Evolutionary conservation across 2,888 invertebrate genomes (phyloP), one percentile per base, ranked within the genome.

Genomic region (Hartigia nigra): DNA sequence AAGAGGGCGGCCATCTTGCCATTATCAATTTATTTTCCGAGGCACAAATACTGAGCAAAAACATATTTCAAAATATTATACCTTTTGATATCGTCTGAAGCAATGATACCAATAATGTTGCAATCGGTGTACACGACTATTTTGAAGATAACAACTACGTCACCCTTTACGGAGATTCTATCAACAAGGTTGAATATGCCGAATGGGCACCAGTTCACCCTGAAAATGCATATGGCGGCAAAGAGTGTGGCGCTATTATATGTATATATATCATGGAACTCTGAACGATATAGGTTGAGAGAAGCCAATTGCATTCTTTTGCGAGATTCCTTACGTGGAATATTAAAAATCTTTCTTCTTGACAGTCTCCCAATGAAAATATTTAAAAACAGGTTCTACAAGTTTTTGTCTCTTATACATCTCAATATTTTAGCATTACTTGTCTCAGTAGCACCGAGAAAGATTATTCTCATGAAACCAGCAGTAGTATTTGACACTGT

Each of bases 1-100:
- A 55, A 34, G 77, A 77, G 34, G 77, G 77, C 14, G 77, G 77
- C 12, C 74, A 77, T 32, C 32, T 77, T 31, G 74, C 74, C 2
- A 77, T 77, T 32, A 39, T 77, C 55, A 77, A 77, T 39, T 77
- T 74, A 5, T 23, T 55, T 11, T 32, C 77, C 12, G 77, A 77
- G 69, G 72, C 77, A 14, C 55, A 74, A 14, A 39, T 23, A 14
- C 12, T 77, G 9, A 1, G n/a, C n/a, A n/a, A 31, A 31, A 69
- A 39, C 31, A 9, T 77, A 32, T 39, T 77, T 55, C 34, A 34
- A 34, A 74, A 31, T 12, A 72, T 39, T n/a, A 31, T 74, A 12
- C 39, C 35, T 23, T 69, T 3, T 4, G 4, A 34, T 34, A 69
- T 69, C 69, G 31, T 23, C 69, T 75, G 78, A 1, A 35, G 74